These are phyloP conservation scores for Drosophila tripunctata DNA, from an alignment of 2,888 invertebrate genomes.

Conservation along the genomic window DNA sequence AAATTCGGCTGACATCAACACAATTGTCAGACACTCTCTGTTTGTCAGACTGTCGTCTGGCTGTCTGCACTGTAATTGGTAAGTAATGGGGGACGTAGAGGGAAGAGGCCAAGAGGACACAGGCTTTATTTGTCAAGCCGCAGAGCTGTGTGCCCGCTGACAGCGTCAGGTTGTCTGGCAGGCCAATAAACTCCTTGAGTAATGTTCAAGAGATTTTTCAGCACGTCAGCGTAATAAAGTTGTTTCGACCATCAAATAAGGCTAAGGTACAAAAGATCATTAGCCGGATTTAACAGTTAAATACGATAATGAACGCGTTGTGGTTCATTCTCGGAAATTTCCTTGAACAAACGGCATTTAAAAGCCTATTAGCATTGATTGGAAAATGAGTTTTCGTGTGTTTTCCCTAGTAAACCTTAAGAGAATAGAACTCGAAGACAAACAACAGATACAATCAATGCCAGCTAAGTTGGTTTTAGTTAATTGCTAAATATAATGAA, in stretches of 20 bases:
- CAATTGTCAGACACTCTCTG: conserved; percentile 55
- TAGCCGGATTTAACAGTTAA: conserved; percentile 46
- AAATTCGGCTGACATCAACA: conserved; percentile 49
- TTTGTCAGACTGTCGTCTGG: conserved; percentile 16
- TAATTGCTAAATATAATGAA: not conserved
- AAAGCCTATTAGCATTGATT: conserved; percentile 20
- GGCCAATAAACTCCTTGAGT: conserved; percentile 75
- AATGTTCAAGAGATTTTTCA: conserved; percentile 68
- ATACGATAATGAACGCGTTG: conserved; percentile 27
- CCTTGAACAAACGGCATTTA: not conserved
- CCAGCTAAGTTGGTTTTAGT: not conserved
- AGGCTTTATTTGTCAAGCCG: conserved; percentile 57
- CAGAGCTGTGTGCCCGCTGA: conserved; percentile 49
- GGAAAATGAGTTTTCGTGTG: not conserved
- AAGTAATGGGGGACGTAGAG: not conserved
- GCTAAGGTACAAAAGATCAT: conserved; percentile 57
- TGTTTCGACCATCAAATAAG: conserved; percentile 43
- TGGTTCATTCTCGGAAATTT: not conserved
- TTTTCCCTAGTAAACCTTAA: not conserved
- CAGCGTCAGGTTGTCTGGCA: conserved; percentile 45
- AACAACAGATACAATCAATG: not conserved
- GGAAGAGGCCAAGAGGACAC: conserved; percentile 15
- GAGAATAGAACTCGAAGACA: not conserved
- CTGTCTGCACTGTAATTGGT: conserved; percentile 1
- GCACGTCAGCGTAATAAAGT: conserved; percentile 76